Conservation (phyloP, 64 coral and sea anemone genomes). For the Stichodactyla mertensii region DNA sequence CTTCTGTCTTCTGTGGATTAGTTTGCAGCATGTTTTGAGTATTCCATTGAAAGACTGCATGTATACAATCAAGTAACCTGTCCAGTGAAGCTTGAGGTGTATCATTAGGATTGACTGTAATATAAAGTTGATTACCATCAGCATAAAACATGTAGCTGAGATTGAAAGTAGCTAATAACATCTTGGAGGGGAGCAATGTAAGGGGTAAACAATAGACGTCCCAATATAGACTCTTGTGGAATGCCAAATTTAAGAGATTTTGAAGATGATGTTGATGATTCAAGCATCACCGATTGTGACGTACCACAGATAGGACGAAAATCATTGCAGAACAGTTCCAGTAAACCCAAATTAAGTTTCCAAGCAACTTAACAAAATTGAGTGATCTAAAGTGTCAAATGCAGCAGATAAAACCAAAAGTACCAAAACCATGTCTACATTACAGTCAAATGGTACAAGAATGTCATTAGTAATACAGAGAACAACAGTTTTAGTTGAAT, state of each 20-base stretch:
- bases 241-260: not conserved
- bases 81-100: too few relatives aligned
- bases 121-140: too few relatives aligned
- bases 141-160: too few relatives aligned
- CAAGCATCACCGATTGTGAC: constrained; percentile 4
- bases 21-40: too few relatives aligned
- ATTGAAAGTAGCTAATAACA: too few relatives aligned
- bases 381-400: constrained; percentile 17
- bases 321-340: constrained; percentile 6
- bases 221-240: not conserved
- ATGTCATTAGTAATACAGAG: constrained; percentile 10
- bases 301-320: constrained; percentile 1
- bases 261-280: not conserved
- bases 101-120: too few relatives aligned
- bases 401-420: constrained; percentile 14
- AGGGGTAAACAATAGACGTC: not conserved
- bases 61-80: too few relatives aligned
- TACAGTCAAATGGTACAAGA: not conserved
- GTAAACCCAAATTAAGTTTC: constrained; percentile 13
- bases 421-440: constrained; percentile 7
- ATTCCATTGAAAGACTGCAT: too few relatives aligned
- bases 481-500: constrained; percentile 15
- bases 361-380: not conserved
- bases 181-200: not conserved
- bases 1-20: too few relatives aligned